Evolutionary conservation across 2,888 invertebrate species (phyloP), one percentile per base, ranked within the genome.

Genomic region (Tinea semifulvella): DNA sequence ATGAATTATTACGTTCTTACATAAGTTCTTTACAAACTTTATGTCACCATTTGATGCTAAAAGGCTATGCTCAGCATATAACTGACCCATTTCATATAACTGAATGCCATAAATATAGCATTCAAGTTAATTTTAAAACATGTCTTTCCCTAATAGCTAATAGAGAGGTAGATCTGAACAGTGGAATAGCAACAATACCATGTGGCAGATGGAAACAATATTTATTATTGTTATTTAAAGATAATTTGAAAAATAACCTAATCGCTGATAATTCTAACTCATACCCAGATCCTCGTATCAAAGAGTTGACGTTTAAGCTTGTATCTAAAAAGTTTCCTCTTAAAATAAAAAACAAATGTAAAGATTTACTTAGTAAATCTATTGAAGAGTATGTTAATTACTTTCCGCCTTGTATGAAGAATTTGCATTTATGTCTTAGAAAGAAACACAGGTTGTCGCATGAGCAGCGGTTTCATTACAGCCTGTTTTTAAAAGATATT

Each of bases 401-500:
- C 35, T 87, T 88, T 60, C 88, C 88, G 1, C 84, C 85, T 0
- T 90, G 90, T 50, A 89, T 89, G 89, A 61, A 74, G 39, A 84
- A 85, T 54, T 68, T 89, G 39, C 85, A 88, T 54, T 56, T 58
- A 45, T 65, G 67, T 43, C 60, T 90, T 27, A 60, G 82, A 26
- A 63, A 57, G 8, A 82, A 72, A 42, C 89, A 90, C 56, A 81
- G 89, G 52, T 66, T 90, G n/a, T 79, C 83, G 14, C 89, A 90
- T 56, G 72, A 83, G 49, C 85, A 83, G 40, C 67, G 83, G 54
- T 88, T 89, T 54, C 82, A 85, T 53, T 88, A 87, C 52, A 88
- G 87, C 47, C 68, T 90, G 17, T 90, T 87, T 64, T 65, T 90
- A 42, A 90, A 90, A 73, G 88, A 88, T 52, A 84, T 86, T 55